These are phyloP conservation scores for Aphelenchoides avenae DNA, from an alignment of 1,140 invertebrate species.

Conservation along the genomic window DNA sequence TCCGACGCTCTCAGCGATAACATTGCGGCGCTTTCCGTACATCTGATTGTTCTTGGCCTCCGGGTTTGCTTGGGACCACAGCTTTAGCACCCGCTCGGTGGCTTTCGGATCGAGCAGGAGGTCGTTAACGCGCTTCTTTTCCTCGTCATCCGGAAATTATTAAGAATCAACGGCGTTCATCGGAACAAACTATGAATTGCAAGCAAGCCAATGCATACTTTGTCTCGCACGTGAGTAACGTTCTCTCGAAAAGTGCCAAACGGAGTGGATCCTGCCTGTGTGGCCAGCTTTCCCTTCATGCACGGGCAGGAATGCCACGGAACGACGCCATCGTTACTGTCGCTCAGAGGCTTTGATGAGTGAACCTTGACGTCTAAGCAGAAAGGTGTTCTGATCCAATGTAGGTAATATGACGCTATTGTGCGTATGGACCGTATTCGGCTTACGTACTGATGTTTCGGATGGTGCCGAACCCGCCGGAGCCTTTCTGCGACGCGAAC, in stretches of 20 bases:
- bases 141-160: constrained; percentile 28
- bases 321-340: constrained; percentile 24
- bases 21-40: constrained; percentile 16
- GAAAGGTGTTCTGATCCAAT: neutral
- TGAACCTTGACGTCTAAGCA: constrained; percentile 25
- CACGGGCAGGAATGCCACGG: constrained; percentile 29
- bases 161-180: constrained; percentile 10
- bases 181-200: constrained; percentile 15
- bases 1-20: constrained; percentile 20
- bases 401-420: constrained; percentile 4
- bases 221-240: constrained; percentile 23
- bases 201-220: constrained; percentile 20
- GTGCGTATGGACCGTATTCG: neutral
- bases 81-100: constrained; percentile 33
- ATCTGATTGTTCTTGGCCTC: constrained; percentile 36
- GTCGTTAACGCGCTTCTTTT: constrained; percentile 28
- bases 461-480: constrained; percentile 26
- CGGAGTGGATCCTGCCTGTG: constrained; percentile 33
- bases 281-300: constrained; percentile 24
- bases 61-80: constrained; percentile 26
- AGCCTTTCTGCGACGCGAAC: constrained; percentile 34
- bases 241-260: constrained; percentile 38
- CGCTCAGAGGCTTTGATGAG: constrained; percentile 14
- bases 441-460: constrained; percentile 12
- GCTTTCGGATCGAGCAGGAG: constrained; percentile 33